phyloP scores from a whole-genome alignment of 2,888 invertebrate species.

The Leucophenga maculata region DNA sequence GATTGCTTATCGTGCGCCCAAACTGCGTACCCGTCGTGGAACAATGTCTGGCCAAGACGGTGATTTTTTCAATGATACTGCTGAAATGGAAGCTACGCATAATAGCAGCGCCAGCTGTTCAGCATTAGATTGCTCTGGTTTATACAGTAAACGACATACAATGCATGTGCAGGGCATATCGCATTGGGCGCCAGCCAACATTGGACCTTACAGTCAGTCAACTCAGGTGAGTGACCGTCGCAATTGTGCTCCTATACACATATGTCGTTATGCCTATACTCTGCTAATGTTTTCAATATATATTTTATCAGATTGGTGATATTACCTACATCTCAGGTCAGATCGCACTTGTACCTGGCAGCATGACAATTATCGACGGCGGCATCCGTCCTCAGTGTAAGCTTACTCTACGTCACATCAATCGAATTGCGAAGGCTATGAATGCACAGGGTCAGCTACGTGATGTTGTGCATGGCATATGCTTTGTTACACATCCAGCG shows the following conservation, averaged over 20 bases:
- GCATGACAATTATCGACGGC: slow-evolving; percentile 82
- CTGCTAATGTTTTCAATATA: background rate
- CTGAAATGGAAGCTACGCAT: background rate
- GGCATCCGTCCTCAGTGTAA: slow-evolving; percentile 87
- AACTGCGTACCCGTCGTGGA: slow-evolving; percentile 59
- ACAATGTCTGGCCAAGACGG: slow-evolving; percentile 24
- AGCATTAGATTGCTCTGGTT: slow-evolving; percentile 2
- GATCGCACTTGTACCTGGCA: slow-evolving; percentile 90
- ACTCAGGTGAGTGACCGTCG: slow-evolving; percentile 77
- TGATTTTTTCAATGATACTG: background rate
- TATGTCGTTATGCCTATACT: slow-evolving; percentile 11
- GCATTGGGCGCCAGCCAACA: slow-evolving; percentile 98
- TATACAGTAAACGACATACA: slow-evolving; percentile 76
- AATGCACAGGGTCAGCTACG: slow-evolving; percentile 83
- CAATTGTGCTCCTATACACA: background rate
- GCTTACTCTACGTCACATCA: slow-evolving; percentile 87
- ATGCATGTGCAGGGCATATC: slow-evolving; percentile 97
- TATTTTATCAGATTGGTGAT: slow-evolving; percentile 79
- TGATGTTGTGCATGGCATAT: slow-evolving; percentile 90
- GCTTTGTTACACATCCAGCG: slow-evolving; percentile 84
- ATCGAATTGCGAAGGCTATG: slow-evolving; percentile 86
- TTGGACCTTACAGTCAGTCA: slow-evolving; percentile 96
- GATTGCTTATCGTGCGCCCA: slow-evolving; percentile 74
- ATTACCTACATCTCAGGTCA: slow-evolving; percentile 92
- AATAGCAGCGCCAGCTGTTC: background rate